phyloP scores from a whole-genome alignment of 2,113 vertebrate species.

The Scomber japonicus region DNA sequence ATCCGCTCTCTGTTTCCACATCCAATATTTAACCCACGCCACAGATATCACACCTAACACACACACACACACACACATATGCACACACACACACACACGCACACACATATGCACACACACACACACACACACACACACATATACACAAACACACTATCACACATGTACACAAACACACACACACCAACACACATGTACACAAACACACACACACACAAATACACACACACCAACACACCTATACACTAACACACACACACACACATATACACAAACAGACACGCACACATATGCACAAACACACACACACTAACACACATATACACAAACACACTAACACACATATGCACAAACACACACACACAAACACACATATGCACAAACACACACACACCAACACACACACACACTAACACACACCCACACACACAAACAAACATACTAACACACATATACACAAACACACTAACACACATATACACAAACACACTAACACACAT shows the following conservation, averaged over 20 bases:
- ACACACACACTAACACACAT: not conserved
- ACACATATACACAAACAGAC: not conserved
- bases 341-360: too few species aligned
- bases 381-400: too few species aligned
- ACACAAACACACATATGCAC: too few species aligned
- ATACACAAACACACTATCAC: not conserved
- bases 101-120: too few species aligned
- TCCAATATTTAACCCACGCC: conserved; percentile 34
- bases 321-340: too few species aligned
- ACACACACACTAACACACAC: too few species aligned
- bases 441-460: too few species aligned
- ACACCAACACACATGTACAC: not conserved
- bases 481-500: too few species aligned
- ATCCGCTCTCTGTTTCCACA: conserved; percentile 45
- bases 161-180: not conserved
- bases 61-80: conserved; percentile 20
- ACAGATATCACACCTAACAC: conserved; percentile 26
- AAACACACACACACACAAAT: not conserved
- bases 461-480: too few species aligned
- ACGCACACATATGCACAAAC: not conserved
- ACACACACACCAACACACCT: too few species aligned
- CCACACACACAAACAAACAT: too few species aligned
- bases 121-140: not conserved
- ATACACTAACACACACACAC: not conserved
- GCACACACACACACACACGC: not conserved